Evolutionary conservation across 2,888 invertebrate genomes (phyloP).

Genomic region (Drosophila borealis): DNA sequence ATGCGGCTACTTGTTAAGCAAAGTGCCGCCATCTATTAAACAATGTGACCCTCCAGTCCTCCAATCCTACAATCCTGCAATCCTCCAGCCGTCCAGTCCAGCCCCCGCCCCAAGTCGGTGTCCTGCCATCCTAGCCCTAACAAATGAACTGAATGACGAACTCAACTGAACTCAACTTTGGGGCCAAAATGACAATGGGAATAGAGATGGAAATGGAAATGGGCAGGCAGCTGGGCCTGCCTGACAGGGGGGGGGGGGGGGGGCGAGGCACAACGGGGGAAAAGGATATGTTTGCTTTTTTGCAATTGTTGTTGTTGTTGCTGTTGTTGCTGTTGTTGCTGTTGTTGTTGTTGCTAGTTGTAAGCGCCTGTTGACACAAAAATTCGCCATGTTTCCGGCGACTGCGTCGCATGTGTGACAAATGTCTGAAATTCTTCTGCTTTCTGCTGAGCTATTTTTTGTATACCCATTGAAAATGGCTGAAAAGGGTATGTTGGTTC

Average conservation of each 20-base stretch:
- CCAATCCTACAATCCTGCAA: neutral
- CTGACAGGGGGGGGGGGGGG: neutral
- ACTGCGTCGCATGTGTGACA: slow-evolving; percentile 77
- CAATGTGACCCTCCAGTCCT: slow-evolving; percentile 48
- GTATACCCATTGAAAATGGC: no score
- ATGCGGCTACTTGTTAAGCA: slow-evolving; percentile 80
- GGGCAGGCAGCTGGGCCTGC: slow-evolving; percentile 2
- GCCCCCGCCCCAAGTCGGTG: neutral
- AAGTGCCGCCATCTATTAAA: slow-evolving; percentile 80
- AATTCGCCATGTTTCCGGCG: slow-evolving; percentile 67
- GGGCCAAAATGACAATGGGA: slow-evolving; percentile 52
- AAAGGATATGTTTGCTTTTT: slow-evolving; percentile 18
- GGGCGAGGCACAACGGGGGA: neutral
- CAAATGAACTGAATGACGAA: slow-evolving; percentile 56
- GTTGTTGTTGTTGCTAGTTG: slow-evolving; percentile 32
- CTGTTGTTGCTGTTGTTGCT: slow-evolving; percentile 9
- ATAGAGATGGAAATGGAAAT: slow-evolving; percentile 17
- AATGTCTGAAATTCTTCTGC: slow-evolving; percentile 59
- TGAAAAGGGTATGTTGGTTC: no score
- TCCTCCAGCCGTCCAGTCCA: neutral
- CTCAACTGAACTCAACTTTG: slow-evolving; percentile 56
- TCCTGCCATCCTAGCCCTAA: neutral
- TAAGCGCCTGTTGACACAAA: slow-evolving; percentile 70
- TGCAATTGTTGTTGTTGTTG: slow-evolving; percentile 9
- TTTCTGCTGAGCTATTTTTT: slow-evolving; percentile 17